Evolutionary conservation across 2,888 invertebrate genomes (phyloP).

Genomic region (Iselma pallidipennis): DNA sequence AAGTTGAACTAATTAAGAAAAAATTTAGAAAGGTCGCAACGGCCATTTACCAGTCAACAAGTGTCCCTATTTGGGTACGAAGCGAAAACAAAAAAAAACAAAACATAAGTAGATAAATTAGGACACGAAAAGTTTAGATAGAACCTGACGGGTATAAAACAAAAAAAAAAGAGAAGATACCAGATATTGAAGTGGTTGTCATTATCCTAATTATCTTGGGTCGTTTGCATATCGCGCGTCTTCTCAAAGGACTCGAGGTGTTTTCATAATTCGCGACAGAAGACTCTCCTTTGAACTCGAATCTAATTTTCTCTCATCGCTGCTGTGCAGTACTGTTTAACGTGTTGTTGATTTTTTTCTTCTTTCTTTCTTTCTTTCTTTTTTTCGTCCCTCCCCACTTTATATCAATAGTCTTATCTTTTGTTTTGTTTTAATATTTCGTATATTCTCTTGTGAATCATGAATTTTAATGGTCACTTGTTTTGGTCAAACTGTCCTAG

Average conservation of each 20-base stretch:
- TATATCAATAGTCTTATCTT: slow-evolving; percentile 29
- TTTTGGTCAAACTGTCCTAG: too few species aligned
- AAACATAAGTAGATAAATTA: slow-evolving; percentile 35
- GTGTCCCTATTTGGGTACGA: slow-evolving; percentile 15
- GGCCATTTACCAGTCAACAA: slow-evolving; percentile 26
- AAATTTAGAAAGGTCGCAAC: not conserved
- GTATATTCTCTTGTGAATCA: too few species aligned
- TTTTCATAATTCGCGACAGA: slow-evolving; percentile 56
- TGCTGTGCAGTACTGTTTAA: slow-evolving; percentile 40
- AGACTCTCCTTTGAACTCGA: slow-evolving; percentile 54
- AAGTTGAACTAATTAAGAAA: not conserved
- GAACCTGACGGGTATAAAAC: slow-evolving; percentile 12
- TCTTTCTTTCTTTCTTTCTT: not conserved
- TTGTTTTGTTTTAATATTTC: too few species aligned
- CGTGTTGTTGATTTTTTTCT: slow-evolving; percentile 45
- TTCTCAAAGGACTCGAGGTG: slow-evolving; percentile 56
- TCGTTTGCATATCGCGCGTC: slow-evolving; percentile 57
- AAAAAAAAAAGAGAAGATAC: slow-evolving; percentile 13
- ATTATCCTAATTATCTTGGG: slow-evolving; percentile 57
- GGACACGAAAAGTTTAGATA: slow-evolving; percentile 30
- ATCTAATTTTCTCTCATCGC: slow-evolving; percentile 54
- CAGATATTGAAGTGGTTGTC: slow-evolving; percentile 54
- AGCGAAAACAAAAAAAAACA: slow-evolving; percentile 6
- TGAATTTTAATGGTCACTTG: too few species aligned
- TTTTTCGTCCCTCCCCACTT: slow-evolving; percentile 12